Conservation (phyloP, 2,797 vertebrate genomes). For the Centroberyx gerrardi region DNA sequence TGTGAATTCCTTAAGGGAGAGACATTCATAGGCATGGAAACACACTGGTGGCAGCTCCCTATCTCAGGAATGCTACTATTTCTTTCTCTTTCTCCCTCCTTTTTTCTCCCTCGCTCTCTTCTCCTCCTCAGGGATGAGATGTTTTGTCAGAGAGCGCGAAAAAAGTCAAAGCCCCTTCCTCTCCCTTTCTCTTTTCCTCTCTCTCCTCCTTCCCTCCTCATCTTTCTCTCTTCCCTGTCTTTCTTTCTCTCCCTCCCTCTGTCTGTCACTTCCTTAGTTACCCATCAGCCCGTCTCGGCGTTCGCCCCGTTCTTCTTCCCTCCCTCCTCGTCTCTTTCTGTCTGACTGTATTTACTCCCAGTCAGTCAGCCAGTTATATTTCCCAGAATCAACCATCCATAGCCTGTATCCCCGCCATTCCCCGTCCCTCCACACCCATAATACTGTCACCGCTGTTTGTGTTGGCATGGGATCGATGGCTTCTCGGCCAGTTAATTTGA, state of each 20-base stretch:
- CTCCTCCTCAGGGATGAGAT: too few relatives aligned
- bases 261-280: not conserved
- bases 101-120: not conserved
- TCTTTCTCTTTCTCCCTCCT: slow-evolving; percentile 6
- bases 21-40: slow-evolving; percentile 47
- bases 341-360: slow-evolving; percentile 24
- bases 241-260: not conserved
- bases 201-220: not conserved
- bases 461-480: slow-evolving; percentile 45
- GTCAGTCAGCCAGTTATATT: slow-evolving; percentile 39
- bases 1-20: slow-evolving; percentile 35
- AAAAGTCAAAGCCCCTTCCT: too few relatives aligned
- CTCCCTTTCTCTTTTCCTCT: not conserved
- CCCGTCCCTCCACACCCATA: slow-evolving; percentile 36
- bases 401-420: not conserved
- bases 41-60: slow-evolving; percentile 34
- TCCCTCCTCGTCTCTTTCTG: not conserved
- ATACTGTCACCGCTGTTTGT: slow-evolving; percentile 66
- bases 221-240: not conserved
- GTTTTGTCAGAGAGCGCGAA: too few relatives aligned
- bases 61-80: slow-evolving; percentile 48
- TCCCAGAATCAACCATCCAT: slow-evolving; percentile 54
- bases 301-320: slow-evolving; percentile 8
- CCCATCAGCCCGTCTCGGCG: too few relatives aligned
- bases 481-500: slow-evolving; percentile 51